Evolutionary conservation across 2,113 vertebrate species (phyloP).

Genomic region (Microcebus lehilahytsara): DNA sequence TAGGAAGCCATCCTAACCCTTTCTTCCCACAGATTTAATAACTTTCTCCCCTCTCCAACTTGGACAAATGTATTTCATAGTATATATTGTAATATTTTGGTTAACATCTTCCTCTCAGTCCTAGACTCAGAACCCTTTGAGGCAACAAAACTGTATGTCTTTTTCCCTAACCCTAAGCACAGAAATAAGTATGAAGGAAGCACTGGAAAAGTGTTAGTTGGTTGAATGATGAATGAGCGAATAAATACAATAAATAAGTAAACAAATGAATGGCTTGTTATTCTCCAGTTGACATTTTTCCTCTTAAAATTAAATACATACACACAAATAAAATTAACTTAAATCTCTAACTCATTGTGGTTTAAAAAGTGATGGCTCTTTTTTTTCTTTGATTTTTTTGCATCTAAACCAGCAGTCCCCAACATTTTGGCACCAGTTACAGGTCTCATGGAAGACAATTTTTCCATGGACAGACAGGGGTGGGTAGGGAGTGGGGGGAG

Average conservation of each 20-base stretch:
- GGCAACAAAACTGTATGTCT: neutral
- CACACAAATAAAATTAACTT: too few species aligned
- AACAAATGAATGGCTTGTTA: neutral
- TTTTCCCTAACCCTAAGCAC: neutral
- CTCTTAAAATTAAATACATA: too few species aligned
- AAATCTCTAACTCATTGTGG: too few species aligned
- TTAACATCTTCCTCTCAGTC: neutral
- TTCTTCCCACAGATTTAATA: neutral
- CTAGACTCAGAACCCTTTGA: neutral
- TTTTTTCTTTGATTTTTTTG: too few species aligned
- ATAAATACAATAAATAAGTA: neutral
- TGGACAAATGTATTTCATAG: neutral
- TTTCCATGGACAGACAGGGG: too few species aligned
- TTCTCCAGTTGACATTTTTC: neutral
- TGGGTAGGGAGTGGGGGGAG: too few species aligned
- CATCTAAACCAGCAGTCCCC: too few species aligned
- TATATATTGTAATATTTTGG: neutral
- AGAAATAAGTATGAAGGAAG: constrained; percentile 10
- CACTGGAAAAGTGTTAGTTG: neutral
- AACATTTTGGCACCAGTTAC: too few species aligned
- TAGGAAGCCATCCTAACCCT: neutral
- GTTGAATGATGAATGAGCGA: neutral
- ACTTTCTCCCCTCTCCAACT: neutral
- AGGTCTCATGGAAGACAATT: too few species aligned
- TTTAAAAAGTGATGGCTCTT: too few species aligned